A percentile compares a stretch with the other conserved stretches of the same genome.
Evolutionary conservation across 2,797 vertebrate species (phyloP).

Genomic region (Furcifer pardalis): DNA sequence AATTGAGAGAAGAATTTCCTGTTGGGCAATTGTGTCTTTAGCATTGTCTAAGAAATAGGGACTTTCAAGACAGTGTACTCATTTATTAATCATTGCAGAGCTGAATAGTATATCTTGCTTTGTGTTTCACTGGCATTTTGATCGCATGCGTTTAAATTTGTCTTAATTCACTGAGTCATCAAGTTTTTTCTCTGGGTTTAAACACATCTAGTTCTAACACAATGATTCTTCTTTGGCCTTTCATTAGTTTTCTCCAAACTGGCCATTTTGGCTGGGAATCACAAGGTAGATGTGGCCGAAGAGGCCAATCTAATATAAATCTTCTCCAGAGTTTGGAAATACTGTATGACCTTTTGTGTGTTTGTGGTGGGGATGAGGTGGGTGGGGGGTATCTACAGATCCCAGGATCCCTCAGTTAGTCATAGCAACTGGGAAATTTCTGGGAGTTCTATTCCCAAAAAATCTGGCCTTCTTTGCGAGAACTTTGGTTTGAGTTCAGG

Average conservation of each 20-base stretch:
- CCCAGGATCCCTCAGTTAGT: no score
- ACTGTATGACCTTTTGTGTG: no score
- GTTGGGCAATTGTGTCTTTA: not conserved
- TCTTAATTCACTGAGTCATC: no score
- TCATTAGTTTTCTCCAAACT: not conserved
- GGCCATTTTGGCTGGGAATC: not conserved
- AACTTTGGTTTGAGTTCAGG: slow-evolving; percentile 1
- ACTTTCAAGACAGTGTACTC: not conserved
- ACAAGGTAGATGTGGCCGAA: not conserved
- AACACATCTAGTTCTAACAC: not conserved
- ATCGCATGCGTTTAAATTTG: no score
- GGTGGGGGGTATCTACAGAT: no score
- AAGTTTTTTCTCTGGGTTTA: not conserved
- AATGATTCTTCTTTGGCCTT: not conserved
- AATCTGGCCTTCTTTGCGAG: not conserved
- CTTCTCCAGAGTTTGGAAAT: no score
- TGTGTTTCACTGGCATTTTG: no score
- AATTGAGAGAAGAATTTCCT: not conserved
- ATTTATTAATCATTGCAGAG: not conserved
- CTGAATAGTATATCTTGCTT: no score
- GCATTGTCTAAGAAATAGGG: not conserved
- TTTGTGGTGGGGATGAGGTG: no score
- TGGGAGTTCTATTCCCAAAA: not conserved
- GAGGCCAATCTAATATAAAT: no score
- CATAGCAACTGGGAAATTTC: no score